Percentiles rank a stretch among this genome's conserved stretches.
These are phyloP conservation scores for Cyphomyrus discorhynchus DNA, from an alignment of 2,113 vertebrate species.

Conservation along the genomic window DNA sequence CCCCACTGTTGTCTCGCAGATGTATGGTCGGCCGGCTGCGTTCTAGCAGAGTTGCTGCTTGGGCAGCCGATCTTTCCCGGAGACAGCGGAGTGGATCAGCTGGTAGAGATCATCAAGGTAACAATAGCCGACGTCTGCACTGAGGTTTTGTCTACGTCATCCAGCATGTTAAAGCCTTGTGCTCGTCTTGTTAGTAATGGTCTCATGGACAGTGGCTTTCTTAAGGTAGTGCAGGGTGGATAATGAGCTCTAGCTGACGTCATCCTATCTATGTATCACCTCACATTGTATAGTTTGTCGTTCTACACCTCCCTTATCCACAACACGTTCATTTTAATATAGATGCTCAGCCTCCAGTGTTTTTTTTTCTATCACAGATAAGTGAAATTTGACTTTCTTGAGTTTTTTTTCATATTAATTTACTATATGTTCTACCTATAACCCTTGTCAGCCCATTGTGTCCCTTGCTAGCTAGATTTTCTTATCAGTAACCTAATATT, in stretches of 20 bases:
- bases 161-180: background rate
- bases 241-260: background rate
- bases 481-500: background rate
- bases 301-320: background rate
- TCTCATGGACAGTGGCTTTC: background rate
- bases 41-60: conserved; percentile 78
- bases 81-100: conserved; percentile 81
- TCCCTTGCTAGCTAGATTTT: background rate
- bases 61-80: conserved; percentile 84
- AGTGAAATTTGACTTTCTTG: background rate
- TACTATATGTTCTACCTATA: background rate
- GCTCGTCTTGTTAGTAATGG: background rate
- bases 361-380: background rate
- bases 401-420: background rate
- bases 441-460: background rate
- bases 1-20: conserved; percentile 44
- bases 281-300: background rate
- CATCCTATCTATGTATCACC: background rate
- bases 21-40: conserved; percentile 83
- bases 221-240: background rate
- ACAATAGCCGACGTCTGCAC: background rate
- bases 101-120: conserved; percentile 87
- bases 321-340: background rate
- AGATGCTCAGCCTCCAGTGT: background rate
- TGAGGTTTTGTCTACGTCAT: background rate